Percentiles rank a stretch among this genome's conserved stretches.
Evolutionary conservation across 2,888 invertebrate genomes (phyloP).

Genomic region (Mythimna impura): DNA sequence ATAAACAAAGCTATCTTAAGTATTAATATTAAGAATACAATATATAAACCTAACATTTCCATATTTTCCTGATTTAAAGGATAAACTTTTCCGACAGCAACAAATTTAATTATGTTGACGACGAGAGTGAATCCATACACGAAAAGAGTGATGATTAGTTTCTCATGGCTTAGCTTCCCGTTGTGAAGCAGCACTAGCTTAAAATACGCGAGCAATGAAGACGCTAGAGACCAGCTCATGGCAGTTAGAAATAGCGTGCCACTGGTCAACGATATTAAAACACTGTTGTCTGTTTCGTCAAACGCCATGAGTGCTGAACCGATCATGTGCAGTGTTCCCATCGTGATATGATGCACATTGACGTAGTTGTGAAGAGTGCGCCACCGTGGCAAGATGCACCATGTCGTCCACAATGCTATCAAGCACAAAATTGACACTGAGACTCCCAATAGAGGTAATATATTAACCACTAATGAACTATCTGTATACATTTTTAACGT

Average conservation of each 20-base stretch:
- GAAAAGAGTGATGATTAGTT: slow-evolving; percentile 50
- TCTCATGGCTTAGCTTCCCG: slow-evolving; percentile 50
- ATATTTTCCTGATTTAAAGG: neutral
- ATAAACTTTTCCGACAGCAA: slow-evolving; percentile 4
- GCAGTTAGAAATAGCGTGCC: slow-evolving; percentile 34
- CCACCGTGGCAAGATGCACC: slow-evolving; percentile 66
- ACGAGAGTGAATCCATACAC: slow-evolving; percentile 30
- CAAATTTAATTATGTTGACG: slow-evolving; percentile 10
- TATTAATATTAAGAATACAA: slow-evolving; percentile 36
- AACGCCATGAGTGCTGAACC: neutral
- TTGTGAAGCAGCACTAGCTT: slow-evolving; percentile 58
- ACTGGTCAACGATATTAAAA: neutral
- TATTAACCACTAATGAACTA: too few species aligned
- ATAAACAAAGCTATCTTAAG: slow-evolving; percentile 57
- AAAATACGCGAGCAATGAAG: slow-evolving; percentile 59
- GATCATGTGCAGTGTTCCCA: slow-evolving; percentile 58
- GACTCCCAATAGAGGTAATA: slow-evolving; percentile 25
- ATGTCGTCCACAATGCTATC: slow-evolving; percentile 55
- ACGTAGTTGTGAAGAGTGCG: slow-evolving; percentile 66
- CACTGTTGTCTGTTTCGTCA: neutral
- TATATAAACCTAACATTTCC: neutral
- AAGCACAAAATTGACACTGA: slow-evolving; percentile 28
- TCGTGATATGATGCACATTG: slow-evolving; percentile 59
- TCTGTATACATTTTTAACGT: slow-evolving; percentile 15
- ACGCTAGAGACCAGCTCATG: slow-evolving; percentile 58